Base-by-base conservation (phyloP, 2,888 invertebrate genomes). In the Antheraea yamamai region DNA sequence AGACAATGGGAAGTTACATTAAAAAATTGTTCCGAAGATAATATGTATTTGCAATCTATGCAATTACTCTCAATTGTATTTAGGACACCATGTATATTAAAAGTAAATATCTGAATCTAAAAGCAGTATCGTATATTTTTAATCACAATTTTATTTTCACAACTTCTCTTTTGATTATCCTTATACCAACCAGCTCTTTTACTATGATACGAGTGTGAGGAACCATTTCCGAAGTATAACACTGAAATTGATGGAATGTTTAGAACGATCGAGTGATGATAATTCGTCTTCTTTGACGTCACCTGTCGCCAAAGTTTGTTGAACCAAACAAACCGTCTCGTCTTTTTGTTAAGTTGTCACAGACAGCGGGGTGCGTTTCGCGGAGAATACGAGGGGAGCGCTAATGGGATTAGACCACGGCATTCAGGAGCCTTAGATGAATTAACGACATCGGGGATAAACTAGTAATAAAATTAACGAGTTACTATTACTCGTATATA, bases 351-450 rank as follows among this genome's bases (percentile, higher is more conserved):
- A 82, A 82, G 80, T 81, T 83, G 83, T 82, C 86, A 84, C 79
- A 80, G 80, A 30, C 73, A 80, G 82, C 84, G 86, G 87, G 84
- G 83, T 82, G 84, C 83, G 84, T 88, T 87, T 84, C 82, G 87
- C 84, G 86, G 84, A 85, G 84, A 84, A 82, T 85, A 81, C 83
- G 76, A 72, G 78, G 81, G 79, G 81, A 81, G 78, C 82, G 81
- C 80, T 88, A 89, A 88, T 87, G 86, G 86, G 88, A 88, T 88
- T 87, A 89, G 85, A 77, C 79, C 83, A 79, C 82, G 79, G 82
- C 83, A 85, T 84, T 86, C 85, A 84, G 82, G 84, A 79, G 81
- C 82, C 82, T 84, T 82, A 82, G 84, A 79, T 81, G 82, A 85
- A 87, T 88, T 87, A 86, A 82, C 84, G 83, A 80, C 81, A 70